Evolutionary conservation across 1,140 invertebrate species (phyloP).

Genomic region (honey bee (Apis mellifera)): DNA sequence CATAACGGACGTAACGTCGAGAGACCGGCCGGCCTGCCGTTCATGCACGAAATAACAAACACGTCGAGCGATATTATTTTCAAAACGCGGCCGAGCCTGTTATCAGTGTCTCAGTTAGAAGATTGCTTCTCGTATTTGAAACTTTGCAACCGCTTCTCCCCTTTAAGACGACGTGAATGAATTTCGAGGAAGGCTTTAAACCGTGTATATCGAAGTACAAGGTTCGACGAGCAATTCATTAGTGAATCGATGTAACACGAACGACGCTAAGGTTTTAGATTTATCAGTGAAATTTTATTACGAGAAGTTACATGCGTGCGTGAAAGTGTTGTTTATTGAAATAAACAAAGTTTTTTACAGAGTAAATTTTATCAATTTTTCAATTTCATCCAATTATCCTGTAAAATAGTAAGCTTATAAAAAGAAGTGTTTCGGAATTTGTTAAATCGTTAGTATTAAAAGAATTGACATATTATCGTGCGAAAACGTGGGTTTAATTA

Average conservation of each 20-base stretch:
- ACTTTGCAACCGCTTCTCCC: not conserved
- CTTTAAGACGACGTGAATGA: constrained; percentile 29
- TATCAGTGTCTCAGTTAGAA: not conserved
- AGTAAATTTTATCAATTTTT: no score
- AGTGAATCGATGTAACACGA: not conserved
- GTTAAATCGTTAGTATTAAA: no score
- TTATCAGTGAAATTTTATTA: no score
- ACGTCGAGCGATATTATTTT: not conserved
- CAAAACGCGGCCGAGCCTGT: not conserved
- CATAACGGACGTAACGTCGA: not conserved
- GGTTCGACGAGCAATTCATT: not conserved
- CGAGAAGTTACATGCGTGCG: no score
- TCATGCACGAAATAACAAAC: constrained; percentile 18
- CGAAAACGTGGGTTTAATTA: no score
- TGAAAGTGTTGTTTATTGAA: no score
- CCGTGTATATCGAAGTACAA: not conserved
- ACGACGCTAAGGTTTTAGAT: no score
- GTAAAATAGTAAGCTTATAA: no score
- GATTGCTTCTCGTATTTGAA: not conserved
- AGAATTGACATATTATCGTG: no score
- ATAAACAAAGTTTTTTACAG: no score
- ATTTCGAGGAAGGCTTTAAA: constrained; percentile 21
- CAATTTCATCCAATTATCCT: no score
- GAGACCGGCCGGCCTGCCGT: not conserved
- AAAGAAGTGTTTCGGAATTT: no score